Evolutionary conservation across 1,140 invertebrate genomes (phyloP), one percentile per base, ranked within the genome.

Genomic region (Cotesia typhae): DNA sequence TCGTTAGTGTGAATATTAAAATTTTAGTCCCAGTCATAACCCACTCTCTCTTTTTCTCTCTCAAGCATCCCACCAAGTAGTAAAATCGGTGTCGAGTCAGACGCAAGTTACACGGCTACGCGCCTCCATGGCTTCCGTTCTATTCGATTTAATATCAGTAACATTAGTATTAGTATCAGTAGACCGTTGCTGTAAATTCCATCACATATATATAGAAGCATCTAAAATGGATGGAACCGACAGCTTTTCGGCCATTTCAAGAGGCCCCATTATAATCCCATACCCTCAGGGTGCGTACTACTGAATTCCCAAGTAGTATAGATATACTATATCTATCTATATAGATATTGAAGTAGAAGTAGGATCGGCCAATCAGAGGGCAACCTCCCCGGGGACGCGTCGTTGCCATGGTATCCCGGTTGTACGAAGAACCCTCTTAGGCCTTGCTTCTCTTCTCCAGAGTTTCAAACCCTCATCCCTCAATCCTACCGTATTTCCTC

Each of bases 351-450:
- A 85, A 83, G 79, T 83, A 83, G 83, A 83, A 85, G 81, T 83
- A 82, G 80, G 78, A 82, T 80, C 80, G 84, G 82, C 85, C 85
- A 87, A 86, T 87, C 85, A 81, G 85, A 87, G 84, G 82, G 81
- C 83, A 77, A 81, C 82, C 79, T 86, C 84, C 83, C 84, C 80
- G 79, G 84, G 84, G 85, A 86, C 80, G 80, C 82, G 76, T 81
- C 78, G 85, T 86, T 87, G 84, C 85, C 84, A 87, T 86, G 84
- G 85, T 85, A 85, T 81, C 85, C 81, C 83, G 80, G 83, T 28
- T 28, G 28, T 47, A 47, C 41, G 41, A 47, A 47, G 81, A 85
- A 82, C 82, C 81, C 82, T 85, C 85, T 84, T 85, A 85, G 84
- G 82, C 84, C 80, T 85, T 61, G 81, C 77, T 78, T 68, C 79